These are phyloP conservation scores for Apis mellifera DNA, from an alignment of 1,140 invertebrate genomes.

Conservation along the genomic window DNA sequence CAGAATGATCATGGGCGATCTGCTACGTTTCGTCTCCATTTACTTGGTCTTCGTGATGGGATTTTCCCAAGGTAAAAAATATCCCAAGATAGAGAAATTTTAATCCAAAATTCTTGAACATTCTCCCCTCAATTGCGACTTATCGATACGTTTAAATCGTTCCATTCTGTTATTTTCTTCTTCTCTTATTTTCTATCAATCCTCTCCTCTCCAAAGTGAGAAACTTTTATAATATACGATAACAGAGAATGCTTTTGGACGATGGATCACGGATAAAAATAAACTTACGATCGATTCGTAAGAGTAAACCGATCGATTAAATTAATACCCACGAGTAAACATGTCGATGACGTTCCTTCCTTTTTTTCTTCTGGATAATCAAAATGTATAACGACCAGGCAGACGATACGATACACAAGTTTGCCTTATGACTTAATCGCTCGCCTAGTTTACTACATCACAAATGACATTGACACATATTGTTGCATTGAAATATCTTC, in stretches of 20 bases:
- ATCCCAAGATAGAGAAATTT: too few relatives aligned
- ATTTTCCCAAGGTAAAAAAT: conserved; percentile 94
- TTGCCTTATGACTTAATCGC: conserved; percentile 47
- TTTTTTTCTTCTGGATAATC: not conserved
- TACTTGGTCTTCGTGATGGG: conserved; percentile 98
- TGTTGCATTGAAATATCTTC: not conserved
- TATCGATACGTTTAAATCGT: not conserved
- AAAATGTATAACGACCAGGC: conserved; percentile 6
- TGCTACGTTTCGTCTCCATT: conserved; percentile 97
- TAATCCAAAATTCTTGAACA: not conserved
- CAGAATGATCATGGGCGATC: conserved; percentile 97
- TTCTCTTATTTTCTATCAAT: not conserved
- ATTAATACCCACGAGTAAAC: not conserved
- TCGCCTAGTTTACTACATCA: conserved; percentile 29
- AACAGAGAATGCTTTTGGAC: conserved; percentile 1
- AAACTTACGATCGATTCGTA: not conserved
- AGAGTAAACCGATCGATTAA: not conserved
- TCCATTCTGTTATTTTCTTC: not conserved
- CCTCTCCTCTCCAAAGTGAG: not conserved
- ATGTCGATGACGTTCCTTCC: not conserved
- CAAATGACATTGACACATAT: conserved; percentile 70
- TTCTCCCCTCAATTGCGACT: not conserved
- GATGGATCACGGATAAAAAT: conserved; percentile 25
- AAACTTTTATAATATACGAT: conserved; percentile 15
- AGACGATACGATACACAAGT: not conserved